Percentiles rank a stretch among this genome's conserved stretches.
Conservation (phyloP, 2,888 invertebrate species). For the Iphiclides podalirius region DNA sequence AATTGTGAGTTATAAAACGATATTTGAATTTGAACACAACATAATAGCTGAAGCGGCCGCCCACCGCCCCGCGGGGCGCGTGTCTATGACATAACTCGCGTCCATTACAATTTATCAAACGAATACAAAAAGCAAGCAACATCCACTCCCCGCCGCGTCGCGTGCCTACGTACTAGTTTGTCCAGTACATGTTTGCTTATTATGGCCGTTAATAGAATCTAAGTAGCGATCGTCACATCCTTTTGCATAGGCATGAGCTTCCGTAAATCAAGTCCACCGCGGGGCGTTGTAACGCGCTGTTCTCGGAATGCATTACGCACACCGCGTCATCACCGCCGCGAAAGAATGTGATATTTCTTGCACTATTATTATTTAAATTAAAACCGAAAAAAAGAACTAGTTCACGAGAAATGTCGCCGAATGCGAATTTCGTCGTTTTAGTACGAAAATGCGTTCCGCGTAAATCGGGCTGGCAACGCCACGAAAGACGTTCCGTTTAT, state of each 20-base stretch:
- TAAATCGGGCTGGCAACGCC: no score
- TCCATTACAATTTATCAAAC: constrained; percentile 71
- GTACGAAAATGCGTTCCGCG: no score
- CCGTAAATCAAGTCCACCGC: constrained; percentile 46
- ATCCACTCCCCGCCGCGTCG: constrained; percentile 65
- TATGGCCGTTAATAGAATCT: constrained; percentile 60
- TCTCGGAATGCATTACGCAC: constrained; percentile 28
- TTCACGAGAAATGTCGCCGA: no score
- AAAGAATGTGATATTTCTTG: constrained; percentile 8
- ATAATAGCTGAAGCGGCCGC: constrained; percentile 54
- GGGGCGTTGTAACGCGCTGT: constrained; percentile 43
- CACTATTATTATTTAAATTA: no score
- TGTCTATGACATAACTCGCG: constrained; percentile 62
- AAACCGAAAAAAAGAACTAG: no score
- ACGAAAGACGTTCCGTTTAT: no score
- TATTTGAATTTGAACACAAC: constrained; percentile 65
- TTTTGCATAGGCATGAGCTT: constrained; percentile 56
- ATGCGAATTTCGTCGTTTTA: no score
- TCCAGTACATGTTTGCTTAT: constrained; percentile 53
- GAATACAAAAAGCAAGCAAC: constrained; percentile 53
- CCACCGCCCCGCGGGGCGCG: constrained; percentile 49
- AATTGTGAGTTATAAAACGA: constrained; percentile 64
- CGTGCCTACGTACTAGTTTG: constrained; percentile 63
- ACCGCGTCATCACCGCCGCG: neutral
- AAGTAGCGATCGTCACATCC: constrained; percentile 42